phyloP scores from a whole-genome alignment of 2,797 vertebrate species.

The Chloroceryle inda region DNA sequence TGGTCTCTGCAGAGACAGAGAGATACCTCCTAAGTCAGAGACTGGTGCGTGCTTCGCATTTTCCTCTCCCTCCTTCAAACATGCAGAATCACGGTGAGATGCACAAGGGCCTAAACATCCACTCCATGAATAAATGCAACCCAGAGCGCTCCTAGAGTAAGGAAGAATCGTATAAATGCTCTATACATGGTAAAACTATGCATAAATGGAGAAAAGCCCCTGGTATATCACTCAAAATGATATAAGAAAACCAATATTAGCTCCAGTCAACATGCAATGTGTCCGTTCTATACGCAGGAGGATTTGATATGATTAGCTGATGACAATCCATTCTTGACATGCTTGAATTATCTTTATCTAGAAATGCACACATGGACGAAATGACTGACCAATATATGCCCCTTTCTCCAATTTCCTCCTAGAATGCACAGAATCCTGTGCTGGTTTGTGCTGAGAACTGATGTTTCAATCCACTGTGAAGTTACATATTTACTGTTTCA shows the following conservation, averaged over 20 bases:
- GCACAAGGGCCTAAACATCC: neutral
- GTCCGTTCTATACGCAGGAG: neutral
- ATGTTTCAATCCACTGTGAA: conserved; percentile 16
- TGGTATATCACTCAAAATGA: neutral
- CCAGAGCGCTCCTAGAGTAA: neutral
- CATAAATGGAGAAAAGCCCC: neutral
- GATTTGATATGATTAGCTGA: neutral
- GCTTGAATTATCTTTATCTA: neutral
- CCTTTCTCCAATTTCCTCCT: neutral
- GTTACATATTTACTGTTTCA: neutral
- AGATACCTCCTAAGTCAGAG: neutral
- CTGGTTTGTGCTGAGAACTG: neutral
- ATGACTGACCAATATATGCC: neutral
- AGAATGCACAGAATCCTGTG: neutral
- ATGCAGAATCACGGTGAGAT: neutral
- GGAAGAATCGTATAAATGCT: neutral
- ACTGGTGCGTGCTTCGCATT: neutral
- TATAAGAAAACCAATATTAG: neutral
- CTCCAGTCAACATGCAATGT: neutral
- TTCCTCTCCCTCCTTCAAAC: neutral
- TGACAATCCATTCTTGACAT: neutral
- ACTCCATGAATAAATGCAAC: neutral
- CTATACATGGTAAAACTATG: neutral
- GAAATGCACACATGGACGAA: neutral
- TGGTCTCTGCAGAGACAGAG: neutral